Evolutionary conservation across 53 echinoderm and acorn worm species (phyloP).

Genomic region (Arbacia lixula): DNA sequence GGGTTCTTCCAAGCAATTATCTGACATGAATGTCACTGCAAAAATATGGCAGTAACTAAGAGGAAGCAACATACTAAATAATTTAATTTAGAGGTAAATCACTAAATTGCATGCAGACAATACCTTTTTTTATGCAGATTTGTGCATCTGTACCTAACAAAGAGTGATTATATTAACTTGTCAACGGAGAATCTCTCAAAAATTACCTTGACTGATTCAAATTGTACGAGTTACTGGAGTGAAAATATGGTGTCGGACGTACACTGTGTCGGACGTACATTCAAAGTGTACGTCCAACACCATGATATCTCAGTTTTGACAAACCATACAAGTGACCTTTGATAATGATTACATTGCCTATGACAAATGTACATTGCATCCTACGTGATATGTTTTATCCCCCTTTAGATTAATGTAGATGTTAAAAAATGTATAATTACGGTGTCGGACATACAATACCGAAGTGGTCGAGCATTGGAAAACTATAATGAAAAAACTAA

Average conservation of each 20-base stretch:
- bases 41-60: too few relatives aligned
- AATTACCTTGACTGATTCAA: background rate
- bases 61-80: too few relatives aligned
- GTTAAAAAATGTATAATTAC: background rate
- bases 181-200: background rate
- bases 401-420: background rate
- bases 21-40: too few relatives aligned
- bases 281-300: background rate
- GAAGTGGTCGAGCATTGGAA: background rate
- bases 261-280: constrained; percentile 4
- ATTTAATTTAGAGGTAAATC: too few relatives aligned
- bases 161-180: too few relatives aligned
- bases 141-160: too few relatives aligned
- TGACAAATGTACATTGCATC: too few relatives aligned
- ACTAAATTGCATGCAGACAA: too few relatives aligned
- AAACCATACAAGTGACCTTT: background rate
- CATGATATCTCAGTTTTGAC: constrained; percentile 6
- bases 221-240: background rate
- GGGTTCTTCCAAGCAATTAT: too few relatives aligned
- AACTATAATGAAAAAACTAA: background rate
- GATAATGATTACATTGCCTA: background rate
- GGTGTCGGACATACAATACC: background rate
- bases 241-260: constrained; percentile 4
- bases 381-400: background rate
- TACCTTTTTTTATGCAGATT: too few relatives aligned